Percentiles rank a stretch among this genome's conserved stretches.
phyloP scores from a whole-genome alignment of 2,113 vertebrate species.

The Epinephelus fuscoguttatus region DNA sequence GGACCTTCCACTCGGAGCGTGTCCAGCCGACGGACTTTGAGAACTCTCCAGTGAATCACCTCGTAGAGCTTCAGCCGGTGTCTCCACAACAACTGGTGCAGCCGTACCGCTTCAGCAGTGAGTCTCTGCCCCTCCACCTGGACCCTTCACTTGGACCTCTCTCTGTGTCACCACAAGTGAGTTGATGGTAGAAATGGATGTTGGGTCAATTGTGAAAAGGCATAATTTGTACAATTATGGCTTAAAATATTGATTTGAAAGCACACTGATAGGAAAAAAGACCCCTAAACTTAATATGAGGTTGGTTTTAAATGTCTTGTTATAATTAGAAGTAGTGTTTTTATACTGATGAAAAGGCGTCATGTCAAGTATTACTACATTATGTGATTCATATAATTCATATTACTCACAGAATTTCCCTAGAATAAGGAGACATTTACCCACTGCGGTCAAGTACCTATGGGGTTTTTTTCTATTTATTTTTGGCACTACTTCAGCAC shows the following conservation, averaged over 20 bases:
- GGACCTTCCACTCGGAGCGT: conserved; percentile 69
- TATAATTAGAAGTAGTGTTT: neutral
- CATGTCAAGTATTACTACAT: conserved; percentile 15
- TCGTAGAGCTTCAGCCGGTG: conserved; percentile 78
- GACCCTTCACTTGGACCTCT: conserved; percentile 62
- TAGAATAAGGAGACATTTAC: neutral
- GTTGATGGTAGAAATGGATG: neutral
- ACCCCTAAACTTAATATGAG: neutral
- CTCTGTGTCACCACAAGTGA: conserved; percentile 71
- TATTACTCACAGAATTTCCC: conserved; percentile 6
- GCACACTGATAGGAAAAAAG: neutral
- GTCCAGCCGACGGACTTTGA: conserved; percentile 67
- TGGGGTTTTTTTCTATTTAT: neutral
- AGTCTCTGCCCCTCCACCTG: conserved; percentile 70
- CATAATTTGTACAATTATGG: neutral
- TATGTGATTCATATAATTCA: conserved; percentile 16
- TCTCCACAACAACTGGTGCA: conserved; percentile 69
- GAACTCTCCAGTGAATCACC: conserved; percentile 63
- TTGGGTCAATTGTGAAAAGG: neutral
- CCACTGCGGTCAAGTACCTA: neutral
- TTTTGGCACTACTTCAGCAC: neutral
- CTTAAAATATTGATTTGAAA: conserved; percentile 1
- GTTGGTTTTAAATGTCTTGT: neutral
- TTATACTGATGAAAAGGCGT: neutral
- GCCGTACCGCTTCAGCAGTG: conserved; percentile 63